Conservation (phyloP, 1,140 invertebrate genomes). For the Dryas iulia region DNA sequence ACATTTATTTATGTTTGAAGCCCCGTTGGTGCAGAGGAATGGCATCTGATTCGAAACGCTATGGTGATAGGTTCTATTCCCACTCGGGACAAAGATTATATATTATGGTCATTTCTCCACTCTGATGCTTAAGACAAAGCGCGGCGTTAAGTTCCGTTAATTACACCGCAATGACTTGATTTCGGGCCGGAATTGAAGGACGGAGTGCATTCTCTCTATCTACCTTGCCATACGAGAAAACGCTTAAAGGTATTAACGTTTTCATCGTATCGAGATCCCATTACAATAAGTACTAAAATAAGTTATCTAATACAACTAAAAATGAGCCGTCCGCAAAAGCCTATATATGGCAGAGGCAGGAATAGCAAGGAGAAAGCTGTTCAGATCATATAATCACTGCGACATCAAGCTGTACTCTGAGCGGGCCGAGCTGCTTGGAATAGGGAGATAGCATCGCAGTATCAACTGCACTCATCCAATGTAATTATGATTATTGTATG, state of each 20-base stretch:
- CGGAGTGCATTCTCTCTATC: no score
- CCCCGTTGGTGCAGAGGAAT: no score
- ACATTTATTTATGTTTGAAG: no score
- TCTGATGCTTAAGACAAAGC: no score
- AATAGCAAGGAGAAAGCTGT: slow-evolving; percentile 13
- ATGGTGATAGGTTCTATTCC: no score
- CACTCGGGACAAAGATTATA: no score
- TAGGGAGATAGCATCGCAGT: not conserved
- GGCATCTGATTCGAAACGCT: no score
- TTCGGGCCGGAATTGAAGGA: no score
- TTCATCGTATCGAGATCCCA: not conserved
- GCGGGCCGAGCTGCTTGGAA: not conserved
- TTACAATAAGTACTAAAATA: not conserved
- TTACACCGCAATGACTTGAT: no score
- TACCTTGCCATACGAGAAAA: no score
- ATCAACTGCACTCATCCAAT: not conserved
- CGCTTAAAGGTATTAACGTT: not conserved
- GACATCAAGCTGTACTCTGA: slow-evolving; percentile 4
- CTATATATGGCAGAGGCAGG: slow-evolving; percentile 7
- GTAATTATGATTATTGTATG: not conserved
- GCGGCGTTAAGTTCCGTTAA: no score
- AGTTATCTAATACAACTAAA: not conserved
- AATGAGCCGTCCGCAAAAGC: not conserved
- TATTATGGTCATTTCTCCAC: no score
- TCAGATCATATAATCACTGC: slow-evolving; percentile 3